These are phyloP conservation scores for Marcusenius ussheri DNA, from an alignment of 2,113 vertebrate genomes.

Conservation along the genomic window DNA sequence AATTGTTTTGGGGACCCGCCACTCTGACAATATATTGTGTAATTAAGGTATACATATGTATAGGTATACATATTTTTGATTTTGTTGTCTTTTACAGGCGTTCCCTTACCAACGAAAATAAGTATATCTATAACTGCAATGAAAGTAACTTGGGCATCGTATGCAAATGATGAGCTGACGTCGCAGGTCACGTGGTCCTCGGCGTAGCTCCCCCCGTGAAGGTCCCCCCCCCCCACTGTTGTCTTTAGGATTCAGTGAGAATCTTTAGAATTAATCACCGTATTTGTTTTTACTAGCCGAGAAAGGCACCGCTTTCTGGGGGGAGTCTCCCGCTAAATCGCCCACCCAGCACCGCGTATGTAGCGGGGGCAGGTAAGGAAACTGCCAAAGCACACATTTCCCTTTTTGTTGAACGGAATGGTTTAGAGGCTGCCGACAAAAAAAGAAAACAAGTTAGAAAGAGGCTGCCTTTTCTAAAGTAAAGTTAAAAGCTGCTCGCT, in stretches of 20 bases:
- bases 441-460: constrained; percentile 10
- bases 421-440: constrained; percentile 13
- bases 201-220: constrained; percentile 82
- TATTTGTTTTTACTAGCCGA: constrained; percentile 36
- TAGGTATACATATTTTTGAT: background rate
- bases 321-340: constrained; percentile 44
- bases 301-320: constrained; percentile 20
- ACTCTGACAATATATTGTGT: background rate
- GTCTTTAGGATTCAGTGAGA: constrained; percentile 60
- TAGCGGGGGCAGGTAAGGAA: constrained; percentile 59
- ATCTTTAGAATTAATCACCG: constrained; percentile 53
- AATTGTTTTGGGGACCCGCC: background rate
- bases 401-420: constrained; percentile 7
- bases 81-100: background rate
- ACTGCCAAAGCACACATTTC: constrained; percentile 37
- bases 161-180: constrained; percentile 90
- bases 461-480: background rate
- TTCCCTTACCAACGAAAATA: background rate
- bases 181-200: constrained; percentile 88
- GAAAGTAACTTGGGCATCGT: constrained; percentile 73
- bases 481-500: constrained; percentile 14
- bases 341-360: constrained; percentile 41
- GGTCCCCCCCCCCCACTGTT: constrained; percentile 49
- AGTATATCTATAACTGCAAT: constrained; percentile 48
- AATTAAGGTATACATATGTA: background rate